Percentiles rank a stretch among this genome's conserved stretches.
These are phyloP conservation scores for Mus caroli DNA, from an alignment of 2,797 vertebrate species.

Conservation along the genomic window DNA sequence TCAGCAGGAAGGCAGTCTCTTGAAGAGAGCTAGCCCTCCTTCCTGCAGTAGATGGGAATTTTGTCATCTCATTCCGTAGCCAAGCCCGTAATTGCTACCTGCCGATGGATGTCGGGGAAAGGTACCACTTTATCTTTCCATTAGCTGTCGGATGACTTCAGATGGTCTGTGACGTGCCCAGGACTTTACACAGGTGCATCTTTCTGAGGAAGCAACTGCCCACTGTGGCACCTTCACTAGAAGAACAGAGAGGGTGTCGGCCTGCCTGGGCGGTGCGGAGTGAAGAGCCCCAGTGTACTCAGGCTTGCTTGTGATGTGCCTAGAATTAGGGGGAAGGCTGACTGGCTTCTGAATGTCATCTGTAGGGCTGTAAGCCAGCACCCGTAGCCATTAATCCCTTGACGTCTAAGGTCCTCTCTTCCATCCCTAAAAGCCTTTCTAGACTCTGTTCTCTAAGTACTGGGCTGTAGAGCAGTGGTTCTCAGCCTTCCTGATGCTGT, in stretches of 20 bases:
- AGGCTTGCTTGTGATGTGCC: neutral
- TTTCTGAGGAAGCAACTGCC: neutral
- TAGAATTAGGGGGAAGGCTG: neutral
- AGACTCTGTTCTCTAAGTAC: neutral
- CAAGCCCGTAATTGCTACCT: neutral
- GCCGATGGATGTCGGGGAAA: neutral
- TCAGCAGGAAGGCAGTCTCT: neutral
- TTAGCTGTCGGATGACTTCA: neutral
- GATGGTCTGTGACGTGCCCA: neutral
- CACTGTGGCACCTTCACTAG: neutral
- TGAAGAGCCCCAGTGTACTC: neutral
- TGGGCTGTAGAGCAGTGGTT: neutral
- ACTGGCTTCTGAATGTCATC: neutral
- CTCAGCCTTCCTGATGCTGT: neutral
- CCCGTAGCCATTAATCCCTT: neutral
- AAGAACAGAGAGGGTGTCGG: neutral
- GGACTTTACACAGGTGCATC: neutral
- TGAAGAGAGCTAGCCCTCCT: neutral
- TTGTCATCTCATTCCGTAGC: constrained; percentile 30
- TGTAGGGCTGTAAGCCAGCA: neutral
- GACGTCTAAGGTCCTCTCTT: neutral
- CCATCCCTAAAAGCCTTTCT: neutral
- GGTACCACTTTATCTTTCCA: constrained; percentile 1
- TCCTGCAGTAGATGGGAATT: neutral
- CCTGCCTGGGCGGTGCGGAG: too few relatives aligned